Base-by-base conservation (phyloP, 53 echinoderm and acorn worm species). In the Mesocentrotus franciscanus region DNA sequence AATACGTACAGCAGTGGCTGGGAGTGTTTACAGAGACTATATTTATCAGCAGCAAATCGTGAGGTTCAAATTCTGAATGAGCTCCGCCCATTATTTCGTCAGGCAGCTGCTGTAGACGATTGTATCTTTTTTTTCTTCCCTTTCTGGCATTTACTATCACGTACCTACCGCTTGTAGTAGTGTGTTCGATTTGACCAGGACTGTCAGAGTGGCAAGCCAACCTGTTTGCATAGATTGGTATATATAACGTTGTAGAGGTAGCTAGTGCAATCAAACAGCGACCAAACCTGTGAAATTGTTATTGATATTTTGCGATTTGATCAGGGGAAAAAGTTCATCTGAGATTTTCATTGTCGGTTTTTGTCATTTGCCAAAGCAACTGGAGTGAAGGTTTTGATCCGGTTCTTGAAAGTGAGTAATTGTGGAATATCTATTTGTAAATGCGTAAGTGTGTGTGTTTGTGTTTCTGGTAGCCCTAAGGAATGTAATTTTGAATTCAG, bases 21-120 rank as follows among this genome's bases (percentile, higher is more conserved):
- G 39, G 58, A 90, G 66, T 91, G 66, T 91, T 64, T 91, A 64
- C 91, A 61, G 33, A 66, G 66, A 62, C 66, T 91, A 91, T 91
- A 91, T 91, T 66, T 91, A 91, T 64, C 91, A 66, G 27, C 66
- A 15, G 34, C 66, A 39, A 29, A 58, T 87, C 87, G 57, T 20
- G 8, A 87, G 66, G 66, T 91, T 62, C 91, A 91, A 34, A 15
- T 10, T 27, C 22, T 58, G 66, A 91, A 58, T 64, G 30, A 58
- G 66, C 91, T 30, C 91, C 91, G 66, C 91, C 91, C 91, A 91
- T 91, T 91, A 29, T 74, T 29, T 32, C 10, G 1, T 34, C 16
- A 27, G 62, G 12, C 66, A 66, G 91, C 66, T 91, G 91, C 87
- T n/a, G 56, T 18, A 87, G 87, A 13, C 59, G 58, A 57, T 58